Evolutionary conservation across 2,797 vertebrate genomes (phyloP), one percentile per base, ranked within the genome.

Genomic region (Cheirogaleus major): DNA sequence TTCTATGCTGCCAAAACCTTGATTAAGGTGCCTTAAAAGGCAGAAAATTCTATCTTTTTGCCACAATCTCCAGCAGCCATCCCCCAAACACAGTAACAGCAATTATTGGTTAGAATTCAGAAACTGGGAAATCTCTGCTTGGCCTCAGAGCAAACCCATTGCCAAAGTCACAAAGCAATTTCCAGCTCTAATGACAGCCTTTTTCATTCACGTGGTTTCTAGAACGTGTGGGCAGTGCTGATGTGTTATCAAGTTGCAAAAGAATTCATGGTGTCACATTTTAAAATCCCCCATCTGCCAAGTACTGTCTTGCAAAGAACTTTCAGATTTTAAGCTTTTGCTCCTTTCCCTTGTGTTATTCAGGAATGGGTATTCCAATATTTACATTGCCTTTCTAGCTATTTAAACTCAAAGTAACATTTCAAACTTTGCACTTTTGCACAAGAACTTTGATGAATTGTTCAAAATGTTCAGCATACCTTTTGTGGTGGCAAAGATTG

Each of bases 51-150:
- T 75, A 83, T 84, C 72, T 81, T 91, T 75, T 82, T 72, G 72
- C 79, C 93, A 92, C 82, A 91, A 55, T 95, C 79, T 91, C 91
- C 55, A 93, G 65, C 27, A 82, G 79, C 83, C 52, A 63, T 95
- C 85, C 92, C 57, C 63, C 63, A 57, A 96, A 86, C 38, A 83
- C 72, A 93, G 30, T 73, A 95, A 95, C 20, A 72, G 69, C 73
- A 94, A 95, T 96, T 94, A 81, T 32, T 95, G 81, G 79, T 96
- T 96, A 84, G 32, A 93, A 92, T 95, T 97, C 78, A 93, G 93
- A 96, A 97, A 96, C 14, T 35, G 32, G 82, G 90, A 83, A 97
- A 91, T 92, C 32, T 43, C 78, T 91, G 90, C 45, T n/a, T 93
- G 79, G 85, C 52, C 52, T 93, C 80, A 89, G 70, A 87, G 52